These are phyloP conservation scores for Catamblyrhynchus diadema DNA, from an alignment of 2,797 vertebrate genomes.

Conservation along the genomic window DNA sequence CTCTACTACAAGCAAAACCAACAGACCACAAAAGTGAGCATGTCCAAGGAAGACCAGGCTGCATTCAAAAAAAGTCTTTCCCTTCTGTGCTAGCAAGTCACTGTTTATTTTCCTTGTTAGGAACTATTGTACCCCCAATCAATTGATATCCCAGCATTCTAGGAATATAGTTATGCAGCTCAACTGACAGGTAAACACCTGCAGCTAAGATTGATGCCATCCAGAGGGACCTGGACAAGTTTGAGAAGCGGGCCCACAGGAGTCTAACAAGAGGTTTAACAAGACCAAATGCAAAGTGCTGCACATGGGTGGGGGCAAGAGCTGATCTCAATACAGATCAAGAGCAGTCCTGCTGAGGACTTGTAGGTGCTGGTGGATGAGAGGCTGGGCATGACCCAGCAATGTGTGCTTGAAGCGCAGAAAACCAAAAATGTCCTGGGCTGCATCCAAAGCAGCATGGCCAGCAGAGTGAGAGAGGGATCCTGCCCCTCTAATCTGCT, in stretches of 20 bases:
- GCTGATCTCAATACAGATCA: background rate
- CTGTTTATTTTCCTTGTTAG: background rate
- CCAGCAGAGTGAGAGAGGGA: rapidly evolving
- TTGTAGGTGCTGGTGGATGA: background rate
- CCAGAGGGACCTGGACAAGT: background rate
- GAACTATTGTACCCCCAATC: background rate
- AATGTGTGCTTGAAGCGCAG: background rate
- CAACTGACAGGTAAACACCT: background rate
- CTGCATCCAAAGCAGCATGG: background rate
- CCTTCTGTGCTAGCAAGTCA: background rate
- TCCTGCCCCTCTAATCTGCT: rapidly evolving
- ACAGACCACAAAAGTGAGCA: background rate
- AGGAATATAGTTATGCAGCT: background rate
- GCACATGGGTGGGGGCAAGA: rapidly evolving
- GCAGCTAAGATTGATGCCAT: background rate
- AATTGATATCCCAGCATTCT: background rate
- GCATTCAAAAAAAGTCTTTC: background rate
- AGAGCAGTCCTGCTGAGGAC: background rate
- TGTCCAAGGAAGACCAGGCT: background rate
- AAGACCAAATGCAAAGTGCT: background rate
- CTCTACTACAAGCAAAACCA: background rate
- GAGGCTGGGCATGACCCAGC: background rate
- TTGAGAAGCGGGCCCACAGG: rapidly evolving
- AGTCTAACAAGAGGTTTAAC: background rate
- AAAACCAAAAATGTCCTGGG: background rate